These are phyloP conservation scores for Tetranychus urticae DNA, from an alignment of 1,140 invertebrate genomes.

Conservation along the genomic window DNA sequence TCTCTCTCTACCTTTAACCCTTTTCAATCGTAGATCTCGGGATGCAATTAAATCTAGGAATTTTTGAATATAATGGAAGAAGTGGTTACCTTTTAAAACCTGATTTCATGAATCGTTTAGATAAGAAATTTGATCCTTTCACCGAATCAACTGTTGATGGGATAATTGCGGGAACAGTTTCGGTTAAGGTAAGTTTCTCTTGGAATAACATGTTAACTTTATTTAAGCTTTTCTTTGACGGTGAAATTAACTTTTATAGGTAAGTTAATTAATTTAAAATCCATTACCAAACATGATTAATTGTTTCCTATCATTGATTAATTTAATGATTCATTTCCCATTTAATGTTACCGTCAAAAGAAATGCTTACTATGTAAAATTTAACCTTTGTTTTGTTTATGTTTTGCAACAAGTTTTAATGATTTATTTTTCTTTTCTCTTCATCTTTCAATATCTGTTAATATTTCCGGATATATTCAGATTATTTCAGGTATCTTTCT, in stretches of 20 bases:
- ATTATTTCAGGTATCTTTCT: slow-evolving; percentile 69
- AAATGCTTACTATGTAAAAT: too few species aligned
- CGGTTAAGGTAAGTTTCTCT: slow-evolving; percentile 42
- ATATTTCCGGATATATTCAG: slow-evolving; percentile 17
- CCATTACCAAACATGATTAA: too few species aligned
- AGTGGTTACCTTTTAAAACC: slow-evolving; percentile 88
- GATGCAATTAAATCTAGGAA: slow-evolving; percentile 95
- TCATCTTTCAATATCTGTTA: neutral
- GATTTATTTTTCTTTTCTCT: neutral
- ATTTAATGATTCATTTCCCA: too few species aligned
- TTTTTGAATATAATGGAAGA: slow-evolving; percentile 94
- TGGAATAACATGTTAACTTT: neutral
- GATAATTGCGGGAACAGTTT: slow-evolving; percentile 88
- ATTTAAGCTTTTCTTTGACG: too few species aligned
- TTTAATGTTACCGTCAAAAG: too few species aligned
- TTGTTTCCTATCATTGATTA: too few species aligned
- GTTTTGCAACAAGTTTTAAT: neutral
- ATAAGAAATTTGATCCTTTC: slow-evolving; percentile 86
- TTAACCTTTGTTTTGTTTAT: too few species aligned
- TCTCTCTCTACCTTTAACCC: neutral
- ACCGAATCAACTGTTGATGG: slow-evolving; percentile 98
- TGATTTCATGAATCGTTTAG: slow-evolving; percentile 89
- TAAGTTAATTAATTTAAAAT: too few species aligned
- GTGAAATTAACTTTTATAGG: too few species aligned
- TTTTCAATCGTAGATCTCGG: slow-evolving; percentile 38